Evolutionary conservation across 2,888 invertebrate genomes (phyloP).

Genomic region (Caenorhabditis auriculariae): DNA sequence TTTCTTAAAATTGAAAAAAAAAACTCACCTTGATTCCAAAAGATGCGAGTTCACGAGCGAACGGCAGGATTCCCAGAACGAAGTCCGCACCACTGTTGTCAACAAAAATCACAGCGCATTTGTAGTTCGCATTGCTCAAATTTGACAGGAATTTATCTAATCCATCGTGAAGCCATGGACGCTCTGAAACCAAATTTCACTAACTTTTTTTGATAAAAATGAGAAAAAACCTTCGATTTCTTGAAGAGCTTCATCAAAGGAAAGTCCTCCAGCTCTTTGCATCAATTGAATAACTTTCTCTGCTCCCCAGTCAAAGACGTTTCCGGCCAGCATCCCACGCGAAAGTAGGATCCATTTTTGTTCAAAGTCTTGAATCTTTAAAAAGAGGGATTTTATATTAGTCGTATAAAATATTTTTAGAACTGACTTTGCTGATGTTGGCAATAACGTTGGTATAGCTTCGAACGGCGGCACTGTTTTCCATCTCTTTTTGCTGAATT

Average conservation of each 20-base stretch:
- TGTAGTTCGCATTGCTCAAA: constrained; percentile 72
- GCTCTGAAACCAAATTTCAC: constrained; percentile 66
- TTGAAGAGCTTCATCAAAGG: constrained; percentile 79
- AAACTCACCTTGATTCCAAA: constrained; percentile 78
- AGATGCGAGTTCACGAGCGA: constrained; percentile 78
- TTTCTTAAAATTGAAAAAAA: too few species aligned
- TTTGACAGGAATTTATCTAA: constrained; percentile 81
- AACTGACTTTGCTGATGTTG: too few species aligned
- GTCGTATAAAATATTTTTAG: too few species aligned
- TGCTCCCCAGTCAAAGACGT: constrained; percentile 98
- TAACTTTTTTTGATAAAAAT: not conserved
- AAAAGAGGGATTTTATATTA: too few species aligned
- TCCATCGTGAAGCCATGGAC: constrained; percentile 89
- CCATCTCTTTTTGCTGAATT: too few species aligned
- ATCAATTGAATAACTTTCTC: constrained; percentile 83
- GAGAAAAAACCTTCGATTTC: constrained; percentile 75
- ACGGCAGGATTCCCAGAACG: constrained; percentile 86
- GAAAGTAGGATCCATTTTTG: too few species aligned
- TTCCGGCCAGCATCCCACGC: constrained; percentile 73
- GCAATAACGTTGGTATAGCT: too few species aligned
- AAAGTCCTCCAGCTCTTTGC: constrained; percentile 75
- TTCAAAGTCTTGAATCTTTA: too few species aligned
- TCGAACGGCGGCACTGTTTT: too few species aligned
- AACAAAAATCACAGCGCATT: constrained; percentile 87
- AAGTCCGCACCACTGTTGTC: constrained; percentile 95